Base-by-base conservation (phyloP, 2,113 vertebrate genomes). In the Indri indri region DNA sequence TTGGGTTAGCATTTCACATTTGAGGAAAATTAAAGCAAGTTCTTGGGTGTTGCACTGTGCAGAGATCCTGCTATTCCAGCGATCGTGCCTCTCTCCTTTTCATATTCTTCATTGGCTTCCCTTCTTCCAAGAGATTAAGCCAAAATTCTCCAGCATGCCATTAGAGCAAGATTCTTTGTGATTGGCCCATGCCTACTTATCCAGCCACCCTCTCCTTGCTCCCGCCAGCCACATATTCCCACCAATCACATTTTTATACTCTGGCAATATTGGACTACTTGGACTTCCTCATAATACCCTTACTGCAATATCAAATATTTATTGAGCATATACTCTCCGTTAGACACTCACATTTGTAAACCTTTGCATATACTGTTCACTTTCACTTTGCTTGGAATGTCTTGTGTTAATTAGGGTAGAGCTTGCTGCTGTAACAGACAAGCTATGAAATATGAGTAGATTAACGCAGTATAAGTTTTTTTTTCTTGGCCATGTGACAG, bases 391-490 rank as follows among this genome's bases (percentile, higher is more conserved):
- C 42, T 90, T 90, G 91, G 40, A 65, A 81, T 88, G 34, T 30
- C 40, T 82, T 79, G 30, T 90, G 76, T 81, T 87, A 85, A 68
- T 79, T 65, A 94, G 57, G 74, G 42, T 37, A 96, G 85, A 73
- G 47, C 84, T 91, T 25, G 32, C 84, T 88, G 37, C 32, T 83
- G 0, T 76, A 86, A 83, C 18, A 93, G 57, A 80, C n/a, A 76
- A 66, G 37, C 80, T 90, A 40, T 50, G 45, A 40, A 54, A 37
- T 82, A 73, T 74, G 22, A 84, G 37, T 52, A 94, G 57, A 61
- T 77, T n/a, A 84, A 92, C 37, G 87, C 71, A 87, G 76, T 0
- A 88, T 50, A 70, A 93, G 6, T 14, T 77, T 63, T 61, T 61
- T 73, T 45, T 91, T 83, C 86, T 93, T 59, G 50, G 42, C 47